Evolutionary conservation across 2,113 vertebrate species (phyloP), one percentile per base, ranked within the genome.

Genomic region (Cavia porcellus): DNA sequence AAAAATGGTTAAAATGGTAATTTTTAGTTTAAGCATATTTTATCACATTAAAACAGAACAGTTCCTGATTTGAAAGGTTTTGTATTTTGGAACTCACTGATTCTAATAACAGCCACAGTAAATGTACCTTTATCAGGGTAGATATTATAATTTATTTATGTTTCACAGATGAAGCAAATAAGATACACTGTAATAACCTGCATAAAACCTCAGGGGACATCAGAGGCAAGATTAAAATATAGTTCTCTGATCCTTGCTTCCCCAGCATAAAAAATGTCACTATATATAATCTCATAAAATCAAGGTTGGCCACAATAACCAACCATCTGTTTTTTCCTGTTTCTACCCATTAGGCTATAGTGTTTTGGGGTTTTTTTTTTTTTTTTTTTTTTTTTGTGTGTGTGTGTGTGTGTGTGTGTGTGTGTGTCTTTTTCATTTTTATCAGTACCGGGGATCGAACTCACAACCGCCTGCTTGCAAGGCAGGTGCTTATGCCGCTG

Each of bases 11-110:
- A 75, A 12, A 64, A 57, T 47, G 35, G 24, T 77, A 47, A 25
- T 74, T 86, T 84, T 89, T 59, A 66, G 19, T 61, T 72, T 90
- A 50, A 50, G 0, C 28, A 45, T 91, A 59, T 86, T 91, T 87
- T 77, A 59, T 55, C 86, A 61, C 22, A 45, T 32, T 81, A 59
- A 74, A 92, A 94, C 11, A 42, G 42, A 24, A 14, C 79, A 5
- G 8, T 87, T 92, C 38, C n/a, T 84, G 25, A 50, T 75, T 92
- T 90, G 84, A 79, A 90, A 61, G 81, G 3, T 0, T 85, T 85
- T 77, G 4, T 64, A 87, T 82, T 95, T 94, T 94, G 75, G 94
- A 95, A 97, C 3, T 89, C 45, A 68, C 42, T 62, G 13, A 80
- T 68, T 92, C 22, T 52, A 91, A 42, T 85, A 77, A 52, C 62